Percentiles rank a stretch among this genome's conserved stretches.
Evolutionary conservation across 1,140 invertebrate species (phyloP).

Genomic region (Heliothis virescens): DNA sequence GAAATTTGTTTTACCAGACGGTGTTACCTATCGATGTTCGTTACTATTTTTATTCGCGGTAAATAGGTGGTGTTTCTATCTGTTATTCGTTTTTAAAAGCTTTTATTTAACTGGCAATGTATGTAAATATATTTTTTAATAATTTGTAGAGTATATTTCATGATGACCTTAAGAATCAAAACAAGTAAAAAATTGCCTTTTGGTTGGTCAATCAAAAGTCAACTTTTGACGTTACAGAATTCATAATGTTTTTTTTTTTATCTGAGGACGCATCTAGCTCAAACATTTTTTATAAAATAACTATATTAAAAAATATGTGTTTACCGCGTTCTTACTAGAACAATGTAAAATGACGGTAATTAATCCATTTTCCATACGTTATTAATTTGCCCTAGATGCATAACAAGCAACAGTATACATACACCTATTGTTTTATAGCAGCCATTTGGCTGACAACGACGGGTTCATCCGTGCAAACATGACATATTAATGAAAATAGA

Average conservation of each 20-base stretch:
- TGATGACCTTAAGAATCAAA: too few relatives aligned
- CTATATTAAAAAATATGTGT: background rate
- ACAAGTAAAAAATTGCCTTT: too few relatives aligned
- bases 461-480: conserved; percentile 54
- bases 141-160: too few relatives aligned
- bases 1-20: conserved; percentile 7
- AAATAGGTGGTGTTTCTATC: background rate
- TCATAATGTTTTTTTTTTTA: too few relatives aligned
- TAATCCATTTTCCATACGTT: conserved; percentile 34
- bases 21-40: conserved; percentile 17
- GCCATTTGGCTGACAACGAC: conserved; percentile 59
- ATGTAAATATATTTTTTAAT: too few relatives aligned
- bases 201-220: too few relatives aligned
- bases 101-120: too few relatives aligned
- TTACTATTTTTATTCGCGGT: background rate
- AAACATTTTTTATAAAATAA: background rate
- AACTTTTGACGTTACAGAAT: too few relatives aligned
- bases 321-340: background rate
- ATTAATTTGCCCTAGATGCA: background rate
- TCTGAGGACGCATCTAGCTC: too few relatives aligned
- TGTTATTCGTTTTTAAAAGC: background rate
- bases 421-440: conserved; percentile 60
- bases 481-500: conserved; percentile 61
- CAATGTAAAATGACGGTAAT: background rate
- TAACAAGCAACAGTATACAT: conserved; percentile 18